These are phyloP conservation scores for Bombyx mandarina DNA, from an alignment of 1,140 invertebrate species.

Conservation along the genomic window DNA sequence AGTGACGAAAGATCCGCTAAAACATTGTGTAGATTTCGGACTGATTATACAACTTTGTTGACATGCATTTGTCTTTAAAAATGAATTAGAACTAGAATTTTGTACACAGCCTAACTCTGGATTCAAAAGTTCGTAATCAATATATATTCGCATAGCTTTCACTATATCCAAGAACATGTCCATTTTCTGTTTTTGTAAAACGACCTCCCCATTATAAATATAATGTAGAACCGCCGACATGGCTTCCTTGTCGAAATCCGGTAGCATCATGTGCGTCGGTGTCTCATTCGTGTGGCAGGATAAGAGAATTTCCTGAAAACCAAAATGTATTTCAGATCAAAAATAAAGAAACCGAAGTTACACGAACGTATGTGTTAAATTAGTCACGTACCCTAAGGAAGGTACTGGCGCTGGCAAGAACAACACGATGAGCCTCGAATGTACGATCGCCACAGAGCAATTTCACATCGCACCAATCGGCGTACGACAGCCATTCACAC, in stretches of 20 bases:
- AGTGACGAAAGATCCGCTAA: constrained; percentile 19
- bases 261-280: constrained; percentile 44
- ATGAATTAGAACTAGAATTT: not conserved
- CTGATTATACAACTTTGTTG: constrained; percentile 10
- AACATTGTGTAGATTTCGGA: constrained; percentile 9
- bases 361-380: not conserved
- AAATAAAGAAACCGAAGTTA: not conserved
- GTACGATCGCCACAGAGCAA: constrained; percentile 38
- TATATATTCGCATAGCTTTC: constrained; percentile 46
- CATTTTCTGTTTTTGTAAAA: constrained; percentile 33
- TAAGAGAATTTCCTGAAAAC: constrained; percentile 40
- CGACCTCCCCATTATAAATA: constrained; percentile 56
- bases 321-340: constrained; percentile 2
- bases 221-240: constrained; percentile 51
- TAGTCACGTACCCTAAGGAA: constrained; percentile 44
- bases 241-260: constrained; percentile 48
- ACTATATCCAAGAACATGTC: constrained; percentile 48
- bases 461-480: constrained; percentile 52
- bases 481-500: constrained; percentile 45
- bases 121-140: constrained; percentile 34
- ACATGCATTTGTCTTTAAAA: not conserved
- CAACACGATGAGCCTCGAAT: constrained; percentile 45
- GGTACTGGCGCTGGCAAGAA: constrained; percentile 50
- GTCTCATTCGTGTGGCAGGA: constrained; percentile 43
- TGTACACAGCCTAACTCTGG: constrained; percentile 4